Conservation (phyloP, 2,797 vertebrate genomes). For the Lagodon rhomboides region DNA sequence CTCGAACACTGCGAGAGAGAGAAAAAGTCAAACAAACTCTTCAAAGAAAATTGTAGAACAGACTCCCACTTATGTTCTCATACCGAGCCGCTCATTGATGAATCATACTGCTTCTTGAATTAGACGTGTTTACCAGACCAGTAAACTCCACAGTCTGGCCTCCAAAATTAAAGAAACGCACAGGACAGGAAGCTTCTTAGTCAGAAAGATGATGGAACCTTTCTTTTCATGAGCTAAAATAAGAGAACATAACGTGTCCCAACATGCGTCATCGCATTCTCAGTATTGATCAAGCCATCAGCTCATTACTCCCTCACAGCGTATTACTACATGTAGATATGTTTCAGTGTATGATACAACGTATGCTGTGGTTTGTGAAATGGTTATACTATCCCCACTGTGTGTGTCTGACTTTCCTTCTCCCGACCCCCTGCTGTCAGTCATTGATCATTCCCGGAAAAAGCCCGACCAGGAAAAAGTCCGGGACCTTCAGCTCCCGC, state of each 20-base stretch:
- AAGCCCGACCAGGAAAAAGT: conserved; percentile 97
- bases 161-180: background rate
- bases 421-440: conserved; percentile 79
- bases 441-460: conserved; percentile 96
- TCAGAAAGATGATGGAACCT: background rate
- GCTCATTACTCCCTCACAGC: conserved; percentile 20
- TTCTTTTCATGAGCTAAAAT: background rate
- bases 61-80: conserved; percentile 39
- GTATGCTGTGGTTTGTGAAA: conserved; percentile 24
- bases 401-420: conserved; percentile 64
- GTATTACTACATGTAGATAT: conserved; percentile 26
- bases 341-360: conserved; percentile 6
- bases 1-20: background rate
- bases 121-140: conserved; percentile 13
- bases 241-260: background rate
- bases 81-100: conserved; percentile 23
- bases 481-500: conserved; percentile 93
- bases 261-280: conserved; percentile 31
- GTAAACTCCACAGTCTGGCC: conserved; percentile 7
- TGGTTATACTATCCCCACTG: background rate
- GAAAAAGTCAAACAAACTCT: background rate
- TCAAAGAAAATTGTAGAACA: conserved; percentile 5
- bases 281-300: conserved; percentile 21
- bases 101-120: conserved; percentile 29
- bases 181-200: background rate